phyloP scores from a whole-genome alignment of 2,113 vertebrate species.

The Lipophrys pholis region DNA sequence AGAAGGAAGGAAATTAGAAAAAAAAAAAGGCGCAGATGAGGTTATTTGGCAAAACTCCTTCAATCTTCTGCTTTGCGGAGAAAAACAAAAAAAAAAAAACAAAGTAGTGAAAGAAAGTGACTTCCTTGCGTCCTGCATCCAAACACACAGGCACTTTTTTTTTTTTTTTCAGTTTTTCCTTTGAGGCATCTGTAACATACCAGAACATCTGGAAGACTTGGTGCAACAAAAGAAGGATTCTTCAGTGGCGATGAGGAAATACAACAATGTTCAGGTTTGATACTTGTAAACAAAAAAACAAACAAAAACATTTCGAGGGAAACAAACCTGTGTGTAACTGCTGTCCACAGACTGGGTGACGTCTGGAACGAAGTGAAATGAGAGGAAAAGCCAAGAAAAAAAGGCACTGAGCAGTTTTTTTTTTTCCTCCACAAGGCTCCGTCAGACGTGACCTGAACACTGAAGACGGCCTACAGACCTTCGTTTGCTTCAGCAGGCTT shows the following conservation, averaged over 20 bases:
- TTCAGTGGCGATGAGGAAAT: slow-evolving; percentile 22
- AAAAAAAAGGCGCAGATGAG: neutral
- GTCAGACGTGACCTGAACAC: no score
- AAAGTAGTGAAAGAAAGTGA: slow-evolving; percentile 34
- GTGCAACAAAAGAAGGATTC: slow-evolving; percentile 41
- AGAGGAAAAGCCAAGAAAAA: slow-evolving; percentile 21
- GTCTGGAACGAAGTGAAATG: neutral
- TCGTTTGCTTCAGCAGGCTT: no score
- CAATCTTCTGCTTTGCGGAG: slow-evolving; percentile 37
- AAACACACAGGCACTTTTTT: slow-evolving; percentile 69
- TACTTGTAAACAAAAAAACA: slow-evolving; percentile 15
- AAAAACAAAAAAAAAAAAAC: no score
- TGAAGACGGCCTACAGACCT: no score
- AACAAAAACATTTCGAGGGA: slow-evolving; percentile 12
- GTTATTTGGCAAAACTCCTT: slow-evolving; percentile 60
- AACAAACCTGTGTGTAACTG: no score
- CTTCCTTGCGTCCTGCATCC: slow-evolving; percentile 38
- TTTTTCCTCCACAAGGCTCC: no score
- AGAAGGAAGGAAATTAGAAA: neutral
- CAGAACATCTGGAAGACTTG: slow-evolving; percentile 61
- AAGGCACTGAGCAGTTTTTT: slow-evolving; percentile 69
- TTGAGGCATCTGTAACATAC: slow-evolving; percentile 48
- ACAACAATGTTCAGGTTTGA: neutral
- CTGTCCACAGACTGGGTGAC: no score
- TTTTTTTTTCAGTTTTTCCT: slow-evolving; percentile 29